Percentiles rank a stretch among this genome's conserved stretches.
Conservation (phyloP, 2,797 vertebrate genomes). For the Notoglanidium macrostoma region DNA sequence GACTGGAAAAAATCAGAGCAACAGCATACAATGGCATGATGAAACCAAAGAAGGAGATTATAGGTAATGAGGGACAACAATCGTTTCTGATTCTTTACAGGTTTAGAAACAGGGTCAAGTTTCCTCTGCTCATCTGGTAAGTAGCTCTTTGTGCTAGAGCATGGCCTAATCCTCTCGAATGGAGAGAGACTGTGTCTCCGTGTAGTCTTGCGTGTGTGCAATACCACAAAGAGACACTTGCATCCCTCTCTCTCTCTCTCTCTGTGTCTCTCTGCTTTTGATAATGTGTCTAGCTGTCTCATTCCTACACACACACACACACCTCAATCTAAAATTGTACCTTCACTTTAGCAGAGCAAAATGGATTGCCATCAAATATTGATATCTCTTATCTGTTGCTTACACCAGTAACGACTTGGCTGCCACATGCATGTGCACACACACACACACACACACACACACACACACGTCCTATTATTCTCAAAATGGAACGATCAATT, state of each 20-base stretch:
- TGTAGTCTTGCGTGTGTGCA: conserved; percentile 41
- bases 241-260: conserved; percentile 14
- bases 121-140: conserved; percentile 53
- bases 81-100: conserved; percentile 40
- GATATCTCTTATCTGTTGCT: conserved; percentile 51
- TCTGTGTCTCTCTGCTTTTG: conserved; percentile 21
- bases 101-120: conserved; percentile 43
- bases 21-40: conserved; percentile 6
- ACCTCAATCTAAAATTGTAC: conserved; percentile 32
- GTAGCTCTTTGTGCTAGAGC: conserved; percentile 46
- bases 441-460: conserved; percentile 13
- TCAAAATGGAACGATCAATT: conserved; percentile 41
- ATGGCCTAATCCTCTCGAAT: conserved; percentile 45
- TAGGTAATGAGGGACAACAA: conserved; percentile 45
- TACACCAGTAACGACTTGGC: conserved; percentile 30
- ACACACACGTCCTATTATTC: conserved; percentile 32
- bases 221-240: conserved; percentile 37
- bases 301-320: conserved; percentile 24
- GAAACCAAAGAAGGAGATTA: conserved; percentile 45
- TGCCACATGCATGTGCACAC: not conserved
- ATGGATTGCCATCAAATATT: conserved; percentile 52
- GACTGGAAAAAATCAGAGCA: not conserved
- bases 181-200: conserved; percentile 31
- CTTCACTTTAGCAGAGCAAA: conserved; percentile 48
- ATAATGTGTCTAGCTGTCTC: conserved; percentile 1